A percentile compares a stretch with the other conserved stretches of the same genome.
Conservation (phyloP, 2,888 invertebrate genomes). For the Ferrisia virgata region DNA sequence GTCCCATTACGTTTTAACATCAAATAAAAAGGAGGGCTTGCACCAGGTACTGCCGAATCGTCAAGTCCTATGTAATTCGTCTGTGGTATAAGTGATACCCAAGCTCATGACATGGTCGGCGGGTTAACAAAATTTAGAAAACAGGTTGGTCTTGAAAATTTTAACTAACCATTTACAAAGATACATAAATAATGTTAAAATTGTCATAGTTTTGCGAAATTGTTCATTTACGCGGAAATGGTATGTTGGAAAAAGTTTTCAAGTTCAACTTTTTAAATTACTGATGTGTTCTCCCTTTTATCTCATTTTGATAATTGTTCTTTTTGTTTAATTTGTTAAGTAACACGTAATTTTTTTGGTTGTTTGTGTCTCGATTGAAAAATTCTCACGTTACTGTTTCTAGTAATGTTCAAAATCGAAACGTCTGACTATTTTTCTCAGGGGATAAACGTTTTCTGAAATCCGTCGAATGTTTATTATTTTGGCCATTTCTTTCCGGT, state of each 20-base stretch:
- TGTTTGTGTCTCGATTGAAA: not conserved
- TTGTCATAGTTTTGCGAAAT: not conserved
- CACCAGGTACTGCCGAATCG: too few relatives aligned
- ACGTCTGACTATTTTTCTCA: not conserved
- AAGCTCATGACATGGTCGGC: too few relatives aligned
- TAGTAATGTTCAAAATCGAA: not conserved
- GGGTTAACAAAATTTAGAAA: conserved; percentile 25
- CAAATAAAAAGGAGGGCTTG: too few relatives aligned
- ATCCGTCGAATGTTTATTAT: not conserved
- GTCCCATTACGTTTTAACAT: too few relatives aligned
- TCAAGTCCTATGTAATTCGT: too few relatives aligned
- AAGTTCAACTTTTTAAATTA: not conserved
- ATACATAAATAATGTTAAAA: not conserved
- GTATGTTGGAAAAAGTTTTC: not conserved
- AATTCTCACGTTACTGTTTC: not conserved
- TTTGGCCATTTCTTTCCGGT: conserved; percentile 10
- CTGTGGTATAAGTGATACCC: too few relatives aligned
- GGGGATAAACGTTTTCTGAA: not conserved
- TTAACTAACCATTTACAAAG: not conserved
- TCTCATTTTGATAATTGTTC: not conserved
- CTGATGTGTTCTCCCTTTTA: not conserved
- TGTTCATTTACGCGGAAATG: not conserved
- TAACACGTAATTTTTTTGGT: not conserved
- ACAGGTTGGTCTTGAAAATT: conserved; percentile 28
- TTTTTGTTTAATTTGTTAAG: not conserved